Evolutionary conservation across 2,113 vertebrate genomes (phyloP), one percentile per base, ranked within the genome.

Genomic region (Struthidea cinerea): DNA sequence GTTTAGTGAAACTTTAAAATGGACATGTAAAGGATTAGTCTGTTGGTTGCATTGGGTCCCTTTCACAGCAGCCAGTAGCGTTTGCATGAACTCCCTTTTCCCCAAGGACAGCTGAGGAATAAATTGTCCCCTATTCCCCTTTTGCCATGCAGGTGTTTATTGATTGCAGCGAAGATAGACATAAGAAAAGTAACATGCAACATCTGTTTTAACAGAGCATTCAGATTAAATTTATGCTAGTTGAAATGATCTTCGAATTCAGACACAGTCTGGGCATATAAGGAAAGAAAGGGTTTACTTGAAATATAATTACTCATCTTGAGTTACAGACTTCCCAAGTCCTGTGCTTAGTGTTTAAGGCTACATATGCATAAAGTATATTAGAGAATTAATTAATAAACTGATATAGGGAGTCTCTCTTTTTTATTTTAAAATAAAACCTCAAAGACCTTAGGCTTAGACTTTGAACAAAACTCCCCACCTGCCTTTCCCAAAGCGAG

Each of bases 401-500:
- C 7, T 84, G 52, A 18, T 18, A 64, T 15, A 17, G 7, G 13
- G 7, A 52, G 8, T 52, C 5, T 70, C 20, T 68, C 22, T 59
- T 49, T 65, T 41, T 64, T 86, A 83, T 86, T 68, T 52, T 74
- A 63, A 76, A 86, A 63, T 70, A 69, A 85, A 93, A 41, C 33
- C 17, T 68, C 10, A 68, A 42, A 59, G 20, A 9, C 17, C 12
- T 61, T 84, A 47, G 27, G 16, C n/a, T 84, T 94, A 47, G 27
- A 17, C n/a, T 84, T 94, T 50, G 22, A 84, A 50, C 30, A 83
- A 76, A 88, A 44, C 11, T 50, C 24, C 27, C 7, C 13, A 59
- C 19, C 15, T 59, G 15, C 7, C 30, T 55, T 85, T 84, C 27
- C 55, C 22, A 70, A 76, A 49, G 23, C 67, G n/a, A 76, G 28